Evolutionary conservation across 1,140 invertebrate species (phyloP), one percentile per base, ranked within the genome.

Genomic region (Scaptomyza montana): DNA sequence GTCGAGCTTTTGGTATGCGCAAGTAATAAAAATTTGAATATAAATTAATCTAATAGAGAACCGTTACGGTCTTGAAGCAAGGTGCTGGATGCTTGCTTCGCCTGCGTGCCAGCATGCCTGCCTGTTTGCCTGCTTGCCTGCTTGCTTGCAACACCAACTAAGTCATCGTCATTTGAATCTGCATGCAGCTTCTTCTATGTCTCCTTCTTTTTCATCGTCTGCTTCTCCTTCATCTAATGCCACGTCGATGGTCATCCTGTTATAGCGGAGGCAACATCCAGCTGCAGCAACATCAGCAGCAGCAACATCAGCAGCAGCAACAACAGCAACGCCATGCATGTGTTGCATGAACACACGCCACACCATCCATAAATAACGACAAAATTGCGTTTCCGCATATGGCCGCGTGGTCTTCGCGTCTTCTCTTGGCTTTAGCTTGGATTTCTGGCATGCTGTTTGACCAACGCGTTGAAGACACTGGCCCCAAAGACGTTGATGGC

Each of bases 1-100:
- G 13, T 62, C 51, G 28, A 25, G 53, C 57, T 65, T 73, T 78
- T 78, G 78, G 85, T 89, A 89, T 89, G 85, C 85, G 78, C 78
- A 72, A 81, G 90, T 78, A 89, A 91, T 91, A 91, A 91, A 91
- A 91, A 91, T 91, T 91, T 91, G 90, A 91, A 91, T 91, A 91
- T 87, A 91, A 91, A 91, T 91, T 91, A 91, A 90, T 91, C 90
- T 90, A 90, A 87, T 89, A 80, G 80, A 89, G 67, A 90, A 91
- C 90, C 90, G 90, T 91, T 91, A 91, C 63, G 61, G 77, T 43
- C 64, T 59, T 71, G 77, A 68, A 86, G 81, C 84, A 89, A 87
- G 84, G 84, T 87, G 84, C 78, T 73, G 78, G 71, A 33, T 33
- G 46, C 49, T 57, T 43, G 39, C 39, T 12, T 43, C 39, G 69